These are phyloP conservation scores for Rotaria socialis DNA, from an alignment of 2,888 invertebrate species.

Conservation along the genomic window DNA sequence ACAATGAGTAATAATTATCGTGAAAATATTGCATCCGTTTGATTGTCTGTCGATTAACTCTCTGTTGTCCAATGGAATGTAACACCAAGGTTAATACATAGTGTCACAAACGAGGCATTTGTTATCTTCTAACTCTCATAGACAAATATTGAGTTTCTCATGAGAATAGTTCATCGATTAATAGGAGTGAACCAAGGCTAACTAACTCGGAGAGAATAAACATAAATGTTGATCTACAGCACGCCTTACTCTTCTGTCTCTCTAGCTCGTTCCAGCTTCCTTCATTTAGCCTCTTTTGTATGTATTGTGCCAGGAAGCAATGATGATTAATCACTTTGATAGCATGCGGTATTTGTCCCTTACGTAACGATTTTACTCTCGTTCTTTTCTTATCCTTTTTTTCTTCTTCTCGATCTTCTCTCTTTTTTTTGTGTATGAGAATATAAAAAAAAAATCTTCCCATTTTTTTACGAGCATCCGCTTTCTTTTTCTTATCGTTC, in stretches of 20 bases:
- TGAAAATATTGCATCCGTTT: neutral
- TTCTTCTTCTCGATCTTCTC: neutral
- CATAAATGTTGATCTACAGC: neutral
- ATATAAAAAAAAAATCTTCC: neutral
- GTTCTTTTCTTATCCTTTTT: neutral
- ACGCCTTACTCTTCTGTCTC: neutral
- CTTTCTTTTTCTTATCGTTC: neutral
- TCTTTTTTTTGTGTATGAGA: neutral
- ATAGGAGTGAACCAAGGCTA: neutral
- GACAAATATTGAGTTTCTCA: neutral
- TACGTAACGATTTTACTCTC: neutral
- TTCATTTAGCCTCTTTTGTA: conserved; percentile 11
- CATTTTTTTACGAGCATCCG: neutral
- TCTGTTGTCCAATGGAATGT: neutral
- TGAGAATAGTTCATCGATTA: neutral
- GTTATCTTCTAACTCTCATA: neutral
- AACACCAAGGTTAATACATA: neutral
- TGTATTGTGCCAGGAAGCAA: neutral
- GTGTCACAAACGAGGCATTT: neutral
- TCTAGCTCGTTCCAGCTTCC: neutral
- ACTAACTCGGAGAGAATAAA: neutral
- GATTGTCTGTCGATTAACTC: neutral
- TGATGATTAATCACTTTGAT: conserved; percentile 26
- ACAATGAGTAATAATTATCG: neutral
- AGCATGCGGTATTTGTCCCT: neutral